phyloP scores from a whole-genome alignment of 2,888 invertebrate species.

The Polietes domitor region DNA sequence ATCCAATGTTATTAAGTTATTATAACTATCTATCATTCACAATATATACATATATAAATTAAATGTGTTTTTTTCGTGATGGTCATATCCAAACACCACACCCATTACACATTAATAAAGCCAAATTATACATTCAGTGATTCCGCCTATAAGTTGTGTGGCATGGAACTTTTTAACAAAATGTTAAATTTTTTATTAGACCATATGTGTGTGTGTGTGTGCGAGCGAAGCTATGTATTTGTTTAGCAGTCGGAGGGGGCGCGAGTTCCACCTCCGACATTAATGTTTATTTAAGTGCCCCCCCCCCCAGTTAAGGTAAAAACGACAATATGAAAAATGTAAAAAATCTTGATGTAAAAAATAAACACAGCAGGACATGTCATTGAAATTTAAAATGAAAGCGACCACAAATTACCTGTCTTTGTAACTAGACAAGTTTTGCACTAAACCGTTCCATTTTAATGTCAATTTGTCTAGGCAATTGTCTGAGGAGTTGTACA shows the following conservation, averaged over 20 bases:
- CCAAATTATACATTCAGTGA: constrained; percentile 11
- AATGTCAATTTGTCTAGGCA: neutral
- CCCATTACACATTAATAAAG: neutral
- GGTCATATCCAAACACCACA: neutral
- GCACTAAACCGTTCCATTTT: neutral
- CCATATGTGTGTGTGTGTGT: too few species aligned
- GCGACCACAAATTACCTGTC: neutral
- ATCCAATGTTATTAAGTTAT: too few species aligned
- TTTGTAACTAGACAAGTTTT: constrained; percentile 1
- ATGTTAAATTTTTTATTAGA: neutral
- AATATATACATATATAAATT: too few species aligned
- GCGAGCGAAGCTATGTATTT: constrained; percentile 1
- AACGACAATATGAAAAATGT: too few species aligned
- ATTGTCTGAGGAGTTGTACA: neutral
- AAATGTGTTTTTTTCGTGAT: neutral
- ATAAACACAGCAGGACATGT: neutral
- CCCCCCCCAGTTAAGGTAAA: neutral
- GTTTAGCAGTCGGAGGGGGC: neutral
- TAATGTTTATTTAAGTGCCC: neutral
- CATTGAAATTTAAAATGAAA: neutral
- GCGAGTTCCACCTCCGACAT: neutral
- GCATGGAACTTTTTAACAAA: constrained; percentile 7
- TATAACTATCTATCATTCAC: too few species aligned
- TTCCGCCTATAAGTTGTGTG: constrained; percentile 18
- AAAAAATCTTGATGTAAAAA: neutral